phyloP scores from a whole-genome alignment of 1,140 invertebrate species.

The Drosophila sp. region DNA sequence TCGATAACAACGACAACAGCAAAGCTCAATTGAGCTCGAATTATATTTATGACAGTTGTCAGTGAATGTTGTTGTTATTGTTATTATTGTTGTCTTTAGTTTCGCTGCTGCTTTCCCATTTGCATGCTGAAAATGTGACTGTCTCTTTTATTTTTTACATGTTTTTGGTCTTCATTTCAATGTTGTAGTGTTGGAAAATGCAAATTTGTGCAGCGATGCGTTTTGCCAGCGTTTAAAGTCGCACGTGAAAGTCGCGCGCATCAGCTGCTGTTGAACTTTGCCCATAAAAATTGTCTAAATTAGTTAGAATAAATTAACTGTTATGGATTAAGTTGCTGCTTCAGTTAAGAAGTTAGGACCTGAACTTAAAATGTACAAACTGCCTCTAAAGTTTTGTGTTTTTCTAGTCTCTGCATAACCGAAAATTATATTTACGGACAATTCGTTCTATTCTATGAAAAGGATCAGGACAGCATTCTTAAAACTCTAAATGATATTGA shows the following conservation, averaged over 20 bases:
- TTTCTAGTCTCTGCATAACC: no score
- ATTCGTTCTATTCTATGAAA: no score
- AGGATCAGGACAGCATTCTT: no score
- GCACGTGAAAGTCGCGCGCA: conserved; percentile 67
- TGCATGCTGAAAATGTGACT: conserved; percentile 48
- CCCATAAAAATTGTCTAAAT: background rate
- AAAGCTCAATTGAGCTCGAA: conserved; percentile 76
- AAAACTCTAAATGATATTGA: no score
- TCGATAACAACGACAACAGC: conserved; percentile 54
- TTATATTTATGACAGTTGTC: conserved; percentile 81
- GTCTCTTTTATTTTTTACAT: conserved; percentile 14
- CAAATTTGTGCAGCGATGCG: conserved; percentile 79
- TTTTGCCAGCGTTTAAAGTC: conserved; percentile 72
- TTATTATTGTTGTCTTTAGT: conserved; percentile 31
- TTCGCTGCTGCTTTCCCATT: conserved; percentile 74
- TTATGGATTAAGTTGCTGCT: background rate
- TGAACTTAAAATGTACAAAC: no score
- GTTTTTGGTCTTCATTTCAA: conserved; percentile 5
- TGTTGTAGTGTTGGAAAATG: conserved; percentile 53
- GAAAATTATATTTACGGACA: no score
- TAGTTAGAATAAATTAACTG: background rate
- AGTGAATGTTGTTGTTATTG: conserved; percentile 32
- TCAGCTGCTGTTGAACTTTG: conserved; percentile 30
- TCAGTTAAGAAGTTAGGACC: no score
- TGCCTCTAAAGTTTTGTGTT: no score